These are phyloP conservation scores for Cheirogaleus medius DNA, from an alignment of 2,113 vertebrate genomes.

Conservation along the genomic window DNA sequence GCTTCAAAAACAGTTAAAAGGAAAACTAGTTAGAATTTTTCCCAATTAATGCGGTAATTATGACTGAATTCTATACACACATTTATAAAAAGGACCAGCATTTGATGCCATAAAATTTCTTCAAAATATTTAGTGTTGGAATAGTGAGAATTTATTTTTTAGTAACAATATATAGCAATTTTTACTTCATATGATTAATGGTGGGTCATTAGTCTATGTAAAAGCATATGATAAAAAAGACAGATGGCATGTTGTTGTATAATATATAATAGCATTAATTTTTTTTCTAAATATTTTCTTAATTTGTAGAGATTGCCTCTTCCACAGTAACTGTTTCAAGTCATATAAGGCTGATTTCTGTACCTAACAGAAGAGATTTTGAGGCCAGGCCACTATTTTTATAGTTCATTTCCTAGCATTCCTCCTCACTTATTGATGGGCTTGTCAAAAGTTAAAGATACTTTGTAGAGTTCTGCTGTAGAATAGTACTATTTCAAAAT, in stretches of 20 bases:
- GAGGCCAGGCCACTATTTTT: not conserved
- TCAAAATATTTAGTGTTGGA: conserved; percentile 13
- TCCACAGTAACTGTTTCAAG: not conserved
- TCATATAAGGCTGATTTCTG: not conserved
- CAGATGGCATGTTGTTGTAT: not conserved
- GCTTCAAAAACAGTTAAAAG: not conserved
- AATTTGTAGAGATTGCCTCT: not conserved
- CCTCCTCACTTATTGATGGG: not conserved
- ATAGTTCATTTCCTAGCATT: not conserved
- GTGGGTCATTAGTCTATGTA: not conserved
- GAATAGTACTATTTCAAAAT: conserved; percentile 3
- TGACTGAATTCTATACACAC: not conserved
- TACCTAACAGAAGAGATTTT: not conserved
- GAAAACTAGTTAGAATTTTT: not conserved
- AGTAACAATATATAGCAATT: not conserved
- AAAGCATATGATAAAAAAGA: not conserved
- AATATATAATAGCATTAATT: not conserved
- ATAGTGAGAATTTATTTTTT: not conserved
- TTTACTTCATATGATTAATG: not conserved
- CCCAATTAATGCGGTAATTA: not conserved
- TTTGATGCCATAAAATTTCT: not conserved
- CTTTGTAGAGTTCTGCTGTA: not conserved
- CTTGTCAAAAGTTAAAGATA: not conserved
- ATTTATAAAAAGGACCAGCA: not conserved
- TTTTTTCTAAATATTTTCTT: not conserved